Base-by-base conservation (phyloP, 1,140 invertebrate species). In the Nephila pilipes region DNA sequence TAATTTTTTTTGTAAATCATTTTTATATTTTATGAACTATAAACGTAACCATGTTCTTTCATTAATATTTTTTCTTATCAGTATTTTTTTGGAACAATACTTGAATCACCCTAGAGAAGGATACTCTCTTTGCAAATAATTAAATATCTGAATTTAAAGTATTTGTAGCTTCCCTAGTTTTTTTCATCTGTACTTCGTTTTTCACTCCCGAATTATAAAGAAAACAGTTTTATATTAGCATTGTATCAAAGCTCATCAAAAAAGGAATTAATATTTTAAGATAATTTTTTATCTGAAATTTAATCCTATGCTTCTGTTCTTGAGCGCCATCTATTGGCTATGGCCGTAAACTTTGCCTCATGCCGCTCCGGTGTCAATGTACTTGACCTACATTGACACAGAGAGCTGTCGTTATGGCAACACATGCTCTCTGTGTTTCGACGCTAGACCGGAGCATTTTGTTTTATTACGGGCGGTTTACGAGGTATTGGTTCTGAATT, bases 301-400 rank as follows among this genome's bases (percentile, higher is more conserved):
- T 6, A 22, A n/a, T 54, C 14, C 16, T 29, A 8, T 6, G 14
- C 36, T 29, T 22, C 69, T 54, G 79, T 91, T 16, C 4, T 36
- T 18, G 36, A 92, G 80, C 81, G 90, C 90, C 90, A 85, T 85
- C 90, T 92, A 85, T 85, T 18, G 55, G 25, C 18, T 69, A 32
- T 92, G 81, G 81, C 90, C 90, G 81, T 29, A 92, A 85, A 81
- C 29, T 25, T n/a, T 69, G 29, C 22, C 79, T 75, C 46, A 36
- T 60, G 81, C 55, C 32, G 32, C 79, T 83, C 55, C 54, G 80
- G 81, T 92, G 90, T 92, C 90, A 92, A 85, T 85, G 90, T 92
- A 92, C 90, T 92, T 92, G 90, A 92, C 90, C 90, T 92, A 92
- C 79, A 92, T 85, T 57, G 90, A 55, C 90, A 69, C 63, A 60